A percentile compares a stretch with the other conserved stretches of the same genome.
Conservation (phyloP, 2,888 invertebrate genomes). For the Parnassius glacialis region DNA sequence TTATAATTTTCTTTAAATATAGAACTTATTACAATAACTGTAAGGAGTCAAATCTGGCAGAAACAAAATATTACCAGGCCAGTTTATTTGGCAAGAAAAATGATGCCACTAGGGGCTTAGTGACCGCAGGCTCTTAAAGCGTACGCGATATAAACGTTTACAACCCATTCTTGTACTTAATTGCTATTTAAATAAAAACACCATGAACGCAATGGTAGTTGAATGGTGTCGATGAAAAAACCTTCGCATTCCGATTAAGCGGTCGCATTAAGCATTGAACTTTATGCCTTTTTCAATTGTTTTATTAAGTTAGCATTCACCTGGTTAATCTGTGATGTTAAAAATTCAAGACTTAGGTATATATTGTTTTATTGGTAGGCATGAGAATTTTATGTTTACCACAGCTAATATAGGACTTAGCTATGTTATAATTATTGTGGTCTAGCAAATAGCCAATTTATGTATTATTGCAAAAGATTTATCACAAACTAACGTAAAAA, state of each 20-base stretch:
- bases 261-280: slow-evolving; percentile 49
- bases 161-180: slow-evolving; percentile 77
- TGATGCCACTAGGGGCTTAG: slow-evolving; percentile 56
- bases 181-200: slow-evolving; percentile 78
- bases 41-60: neutral
- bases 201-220: slow-evolving; percentile 65
- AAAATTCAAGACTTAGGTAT: neutral
- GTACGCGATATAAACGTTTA: slow-evolving; percentile 70
- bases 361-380: neutral
- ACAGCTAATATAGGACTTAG: too few species aligned
- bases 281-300: slow-evolving; percentile 35
- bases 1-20: too few species aligned
- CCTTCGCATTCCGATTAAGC: slow-evolving; percentile 53
- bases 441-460: too few species aligned
- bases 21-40: too few species aligned
- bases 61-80: slow-evolving; percentile 31
- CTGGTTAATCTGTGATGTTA: slow-evolving; percentile 11
- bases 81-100: slow-evolving; percentile 55
- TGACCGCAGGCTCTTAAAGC: slow-evolving; percentile 55
- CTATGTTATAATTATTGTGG: too few species aligned
- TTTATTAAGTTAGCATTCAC: slow-evolving; percentile 9
- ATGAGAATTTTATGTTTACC: too few species aligned
- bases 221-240: slow-evolving; percentile 48
- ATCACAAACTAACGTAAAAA: too few species aligned
- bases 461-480: too few species aligned